Conservation (phyloP, 1,140 invertebrate species). For the Chlorops oryzae region DNA sequence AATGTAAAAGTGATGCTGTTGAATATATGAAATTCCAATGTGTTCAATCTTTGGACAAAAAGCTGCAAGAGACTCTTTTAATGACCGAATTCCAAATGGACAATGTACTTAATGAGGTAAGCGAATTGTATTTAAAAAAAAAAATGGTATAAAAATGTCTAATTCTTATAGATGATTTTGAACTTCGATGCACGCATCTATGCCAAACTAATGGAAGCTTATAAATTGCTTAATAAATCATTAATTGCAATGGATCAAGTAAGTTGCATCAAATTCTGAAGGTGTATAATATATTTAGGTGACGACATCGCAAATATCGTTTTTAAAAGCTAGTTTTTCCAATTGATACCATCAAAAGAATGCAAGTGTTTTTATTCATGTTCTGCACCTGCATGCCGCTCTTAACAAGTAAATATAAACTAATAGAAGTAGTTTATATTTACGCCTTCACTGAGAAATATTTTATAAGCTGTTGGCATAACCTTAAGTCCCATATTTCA, state of each 20-base stretch:
- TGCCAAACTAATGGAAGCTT: slow-evolving; percentile 76
- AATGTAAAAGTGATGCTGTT: slow-evolving; percentile 78
- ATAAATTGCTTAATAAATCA: slow-evolving; percentile 76
- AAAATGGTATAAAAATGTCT: not conserved
- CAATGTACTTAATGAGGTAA: slow-evolving; percentile 71
- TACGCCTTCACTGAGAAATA: too few species aligned
- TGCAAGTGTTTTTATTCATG: too few species aligned
- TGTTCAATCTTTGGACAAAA: slow-evolving; percentile 75
- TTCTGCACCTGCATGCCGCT: too few species aligned
- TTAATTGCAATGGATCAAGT: slow-evolving; percentile 90
- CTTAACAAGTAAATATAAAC: too few species aligned
- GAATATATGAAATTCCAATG: slow-evolving; percentile 79
- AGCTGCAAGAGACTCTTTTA: slow-evolving; percentile 85
- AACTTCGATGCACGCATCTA: slow-evolving; percentile 70
- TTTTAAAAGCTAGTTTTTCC: too few species aligned
- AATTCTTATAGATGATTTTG: slow-evolving; percentile 54
- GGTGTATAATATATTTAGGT: too few species aligned
- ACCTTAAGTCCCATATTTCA: too few species aligned
- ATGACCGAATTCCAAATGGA: slow-evolving; percentile 90
- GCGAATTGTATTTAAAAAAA: slow-evolving; percentile 16
- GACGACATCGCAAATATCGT: too few species aligned
- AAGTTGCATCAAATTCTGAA: slow-evolving; percentile 55
- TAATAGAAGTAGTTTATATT: too few species aligned
- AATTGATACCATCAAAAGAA: not conserved
- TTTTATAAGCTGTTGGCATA: too few species aligned